Percentiles rank a stretch among this genome's conserved stretches.
Conservation (phyloP, 2,797 vertebrate genomes). For the Dicrostonyx torquatus region DNA sequence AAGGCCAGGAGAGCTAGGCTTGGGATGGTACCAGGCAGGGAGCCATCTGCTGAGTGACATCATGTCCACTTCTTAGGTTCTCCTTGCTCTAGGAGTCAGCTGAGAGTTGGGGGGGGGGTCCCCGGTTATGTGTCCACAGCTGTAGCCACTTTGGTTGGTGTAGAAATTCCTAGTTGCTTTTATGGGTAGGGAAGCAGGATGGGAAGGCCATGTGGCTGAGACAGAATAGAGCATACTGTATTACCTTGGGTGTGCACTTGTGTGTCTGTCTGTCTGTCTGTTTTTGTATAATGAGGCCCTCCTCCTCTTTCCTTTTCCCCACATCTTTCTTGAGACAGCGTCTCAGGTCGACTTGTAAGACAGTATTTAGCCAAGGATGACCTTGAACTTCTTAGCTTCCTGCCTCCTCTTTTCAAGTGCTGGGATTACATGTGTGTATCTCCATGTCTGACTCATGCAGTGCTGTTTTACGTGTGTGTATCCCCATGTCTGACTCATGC, state of each 20-base stretch:
- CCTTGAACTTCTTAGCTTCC: neutral
- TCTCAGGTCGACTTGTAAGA: neutral
- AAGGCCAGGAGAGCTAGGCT: neutral
- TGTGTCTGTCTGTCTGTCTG: neutral
- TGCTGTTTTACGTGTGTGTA: too few relatives aligned
- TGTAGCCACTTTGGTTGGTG: neutral
- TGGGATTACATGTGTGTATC: too few relatives aligned
- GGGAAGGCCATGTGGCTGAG: rapidly evolving
- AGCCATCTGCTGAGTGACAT: neutral
- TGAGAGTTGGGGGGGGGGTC: neutral
- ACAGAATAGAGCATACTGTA: neutral
- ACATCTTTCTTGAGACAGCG: neutral
- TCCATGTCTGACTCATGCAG: too few relatives aligned
- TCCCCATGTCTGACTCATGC: too few relatives aligned
- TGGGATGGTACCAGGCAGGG: neutral
- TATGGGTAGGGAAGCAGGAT: neutral
- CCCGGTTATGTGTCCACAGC: neutral
- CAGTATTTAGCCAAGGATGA: neutral
- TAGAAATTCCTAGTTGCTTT: neutral
- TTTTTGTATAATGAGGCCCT: neutral
- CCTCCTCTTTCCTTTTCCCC: neutral
- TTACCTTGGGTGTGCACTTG: neutral
- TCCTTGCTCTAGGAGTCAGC: neutral
- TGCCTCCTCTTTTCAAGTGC: neutral
- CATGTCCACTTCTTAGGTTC: neutral